Percentiles rank a stretch among this genome's conserved stretches.
phyloP scores from a whole-genome alignment of 2,113 vertebrate species.

The Cygnus buccinator region DNA sequence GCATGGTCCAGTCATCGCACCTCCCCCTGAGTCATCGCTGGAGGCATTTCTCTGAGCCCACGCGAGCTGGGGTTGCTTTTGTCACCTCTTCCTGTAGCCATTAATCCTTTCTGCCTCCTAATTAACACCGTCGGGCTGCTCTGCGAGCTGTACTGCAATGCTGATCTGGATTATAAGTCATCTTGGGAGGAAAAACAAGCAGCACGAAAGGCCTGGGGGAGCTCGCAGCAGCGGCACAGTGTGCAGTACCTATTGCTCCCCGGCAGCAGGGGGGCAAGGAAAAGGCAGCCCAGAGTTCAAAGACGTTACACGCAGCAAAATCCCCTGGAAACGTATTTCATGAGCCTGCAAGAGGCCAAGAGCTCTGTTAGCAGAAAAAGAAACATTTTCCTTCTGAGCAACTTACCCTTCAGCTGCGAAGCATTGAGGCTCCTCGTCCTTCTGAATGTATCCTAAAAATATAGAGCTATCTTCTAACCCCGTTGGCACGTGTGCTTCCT shows the following conservation, averaged over 20 bases:
- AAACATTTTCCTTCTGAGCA: neutral
- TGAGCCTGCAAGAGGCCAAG: rapidly evolving
- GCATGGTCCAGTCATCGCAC: rapidly evolving
- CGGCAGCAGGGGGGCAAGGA: neutral
- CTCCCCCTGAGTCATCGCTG: neutral
- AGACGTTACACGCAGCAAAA: rapidly evolving
- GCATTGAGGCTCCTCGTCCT: rapidly evolving
- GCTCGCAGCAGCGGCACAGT: neutral
- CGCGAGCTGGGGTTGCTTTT: neutral
- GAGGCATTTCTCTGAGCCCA: neutral
- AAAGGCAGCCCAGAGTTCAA: neutral
- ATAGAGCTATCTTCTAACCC: neutral
- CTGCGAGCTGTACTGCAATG: neutral
- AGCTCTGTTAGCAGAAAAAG: neutral
- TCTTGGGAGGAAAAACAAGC: neutral
- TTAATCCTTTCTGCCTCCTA: neutral
- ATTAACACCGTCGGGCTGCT: neutral
- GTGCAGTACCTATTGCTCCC: neutral
- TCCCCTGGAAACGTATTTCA: neutral
- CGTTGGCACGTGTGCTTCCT: neutral
- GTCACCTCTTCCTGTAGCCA: neutral
- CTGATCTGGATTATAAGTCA: neutral
- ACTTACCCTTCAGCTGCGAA: constrained; percentile 21
- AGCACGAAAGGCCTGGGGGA: neutral
- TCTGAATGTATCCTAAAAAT: neutral